These are phyloP conservation scores for Esox niger DNA, from an alignment of 2,113 vertebrate genomes.

Conservation along the genomic window DNA sequence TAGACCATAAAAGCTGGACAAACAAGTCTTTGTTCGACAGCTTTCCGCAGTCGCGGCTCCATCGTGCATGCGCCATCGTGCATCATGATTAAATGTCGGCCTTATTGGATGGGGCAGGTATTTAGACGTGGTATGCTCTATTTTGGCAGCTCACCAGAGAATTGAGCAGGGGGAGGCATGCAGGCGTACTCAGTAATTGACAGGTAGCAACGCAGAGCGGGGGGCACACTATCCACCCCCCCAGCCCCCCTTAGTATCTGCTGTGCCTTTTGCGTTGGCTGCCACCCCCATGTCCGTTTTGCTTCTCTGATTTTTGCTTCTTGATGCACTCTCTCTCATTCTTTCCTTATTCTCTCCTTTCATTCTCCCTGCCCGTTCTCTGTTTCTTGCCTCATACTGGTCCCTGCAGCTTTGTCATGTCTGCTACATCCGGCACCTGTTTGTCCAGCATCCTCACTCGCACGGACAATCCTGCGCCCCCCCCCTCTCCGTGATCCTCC, in stretches of 20 bases:
- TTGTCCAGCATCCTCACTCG: slow-evolving; percentile 58
- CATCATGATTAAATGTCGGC: slow-evolving; percentile 3
- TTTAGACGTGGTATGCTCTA: slow-evolving; percentile 30
- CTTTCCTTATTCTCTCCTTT: slow-evolving; percentile 26
- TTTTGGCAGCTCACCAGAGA: slow-evolving; percentile 17
- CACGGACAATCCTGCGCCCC: slow-evolving; percentile 55
- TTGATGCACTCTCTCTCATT: background rate
- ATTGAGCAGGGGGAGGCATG: slow-evolving; percentile 8
- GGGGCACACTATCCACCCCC: slow-evolving; percentile 7
- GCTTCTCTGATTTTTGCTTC: slow-evolving; percentile 69
- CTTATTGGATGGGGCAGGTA: slow-evolving; percentile 35
- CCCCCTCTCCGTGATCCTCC: slow-evolving; percentile 27
- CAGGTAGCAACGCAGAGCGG: slow-evolving; percentile 32
- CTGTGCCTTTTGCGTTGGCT: slow-evolving; percentile 51
- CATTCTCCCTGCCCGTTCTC: background rate
- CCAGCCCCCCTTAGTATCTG: slow-evolving; percentile 50
- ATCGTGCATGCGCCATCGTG: slow-evolving; percentile 3
- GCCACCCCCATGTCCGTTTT: slow-evolving; percentile 57
- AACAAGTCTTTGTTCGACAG: background rate
- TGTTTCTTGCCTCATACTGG: background rate
- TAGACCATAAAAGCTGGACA: background rate
- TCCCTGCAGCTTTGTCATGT: background rate
- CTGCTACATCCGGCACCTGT: slow-evolving; percentile 67
- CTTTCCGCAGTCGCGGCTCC: background rate
- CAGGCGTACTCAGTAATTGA: slow-evolving; percentile 37